Conservation (phyloP, 2,113 vertebrate species). For the Oncorhynchus mykiss region DNA sequence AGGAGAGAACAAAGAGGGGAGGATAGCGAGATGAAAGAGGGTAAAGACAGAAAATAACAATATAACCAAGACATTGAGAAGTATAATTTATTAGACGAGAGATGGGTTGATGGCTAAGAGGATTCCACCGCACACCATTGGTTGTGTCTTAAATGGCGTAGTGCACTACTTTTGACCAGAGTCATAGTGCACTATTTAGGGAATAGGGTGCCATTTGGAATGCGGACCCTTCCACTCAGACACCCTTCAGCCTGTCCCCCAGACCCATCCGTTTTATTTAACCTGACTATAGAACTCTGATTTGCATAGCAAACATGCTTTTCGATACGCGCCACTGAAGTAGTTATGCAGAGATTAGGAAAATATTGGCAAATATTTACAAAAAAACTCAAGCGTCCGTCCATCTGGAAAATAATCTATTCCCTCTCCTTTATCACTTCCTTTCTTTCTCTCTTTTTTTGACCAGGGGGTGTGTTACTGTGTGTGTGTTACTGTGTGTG, state of each 20-base stretch:
- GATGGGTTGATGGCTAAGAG: slow-evolving; percentile 32
- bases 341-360: slow-evolving; percentile 56
- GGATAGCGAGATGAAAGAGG: not conserved
- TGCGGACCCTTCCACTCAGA: not conserved
- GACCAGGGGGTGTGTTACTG: slow-evolving; percentile 6
- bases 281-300: slow-evolving; percentile 55
- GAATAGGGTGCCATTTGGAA: too few relatives aligned
- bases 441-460: slow-evolving; percentile 39
- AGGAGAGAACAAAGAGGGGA: slow-evolving; percentile 26
- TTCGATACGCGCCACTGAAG: slow-evolving; percentile 53
- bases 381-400: slow-evolving; percentile 38
- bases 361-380: slow-evolving; percentile 67
- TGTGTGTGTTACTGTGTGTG: too few relatives aligned
- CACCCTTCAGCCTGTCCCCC: slow-evolving; percentile 48
- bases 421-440: slow-evolving; percentile 37
- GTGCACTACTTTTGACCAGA: too few relatives aligned
- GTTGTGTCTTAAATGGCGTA: not conserved
- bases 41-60: slow-evolving; percentile 15
- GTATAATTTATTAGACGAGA: not conserved
- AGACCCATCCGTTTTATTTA: slow-evolving; percentile 57
- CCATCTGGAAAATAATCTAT: slow-evolving; percentile 55
- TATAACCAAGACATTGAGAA: slow-evolving; percentile 2
- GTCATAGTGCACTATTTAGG: too few relatives aligned
- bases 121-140: slow-evolving; percentile 48
- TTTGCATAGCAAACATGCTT: slow-evolving; percentile 65